These are phyloP conservation scores for Helarctos malayanus DNA, from an alignment of 2,797 vertebrate genomes.

Conservation along the genomic window DNA sequence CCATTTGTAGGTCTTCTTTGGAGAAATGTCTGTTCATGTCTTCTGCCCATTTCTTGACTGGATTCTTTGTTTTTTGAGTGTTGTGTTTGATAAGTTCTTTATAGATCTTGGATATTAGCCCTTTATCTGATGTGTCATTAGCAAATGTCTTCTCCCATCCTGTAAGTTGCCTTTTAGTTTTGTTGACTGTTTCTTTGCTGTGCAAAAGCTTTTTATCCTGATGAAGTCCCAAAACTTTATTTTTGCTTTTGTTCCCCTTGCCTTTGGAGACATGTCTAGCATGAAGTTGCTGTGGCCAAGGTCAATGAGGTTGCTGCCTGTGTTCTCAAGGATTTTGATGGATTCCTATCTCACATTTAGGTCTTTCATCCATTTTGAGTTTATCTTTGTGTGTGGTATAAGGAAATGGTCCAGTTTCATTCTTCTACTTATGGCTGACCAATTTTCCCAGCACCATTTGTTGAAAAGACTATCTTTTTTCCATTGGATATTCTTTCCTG, in stretches of 20 bases:
- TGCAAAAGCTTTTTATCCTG: not conserved
- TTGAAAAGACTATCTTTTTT: not conserved
- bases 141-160: not conserved
- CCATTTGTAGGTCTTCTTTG: not conserved
- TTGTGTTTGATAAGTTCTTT: not conserved
- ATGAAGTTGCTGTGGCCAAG: not conserved
- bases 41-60: not conserved
- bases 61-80: not conserved
- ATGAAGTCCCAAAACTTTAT: not conserved
- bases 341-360: not conserved
- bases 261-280: not conserved
- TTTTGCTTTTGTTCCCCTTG: not conserved
- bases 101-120: not conserved
- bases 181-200: not conserved
- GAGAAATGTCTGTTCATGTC: not conserved
- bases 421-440: not conserved
- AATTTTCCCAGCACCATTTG: not conserved
- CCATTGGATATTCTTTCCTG: not conserved
- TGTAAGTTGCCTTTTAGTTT: not conserved
- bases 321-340: not conserved
- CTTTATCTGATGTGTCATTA: not conserved
- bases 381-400: not conserved
- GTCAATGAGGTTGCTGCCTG: not conserved
- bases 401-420: not conserved
- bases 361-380: not conserved